Conservation (phyloP, 2,888 invertebrate species). For the Pterostichus niger region DNA sequence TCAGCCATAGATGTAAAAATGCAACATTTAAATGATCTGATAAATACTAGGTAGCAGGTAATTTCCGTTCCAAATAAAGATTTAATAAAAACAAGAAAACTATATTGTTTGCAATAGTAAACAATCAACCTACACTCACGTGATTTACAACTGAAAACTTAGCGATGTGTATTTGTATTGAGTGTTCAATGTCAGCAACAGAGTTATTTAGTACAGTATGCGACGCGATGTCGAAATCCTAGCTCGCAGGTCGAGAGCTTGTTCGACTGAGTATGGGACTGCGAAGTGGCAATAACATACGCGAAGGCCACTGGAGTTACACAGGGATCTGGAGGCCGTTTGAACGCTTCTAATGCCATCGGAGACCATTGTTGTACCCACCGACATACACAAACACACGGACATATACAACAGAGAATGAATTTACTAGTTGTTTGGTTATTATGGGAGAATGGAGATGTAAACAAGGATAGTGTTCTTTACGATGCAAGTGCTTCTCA, state of each 20-base stretch:
- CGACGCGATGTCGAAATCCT: conserved; percentile 9
- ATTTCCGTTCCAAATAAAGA: too few species aligned
- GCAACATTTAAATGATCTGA: too few species aligned
- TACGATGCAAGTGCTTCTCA: background rate
- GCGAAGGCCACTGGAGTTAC: conserved; percentile 62
- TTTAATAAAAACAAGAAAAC: background rate
- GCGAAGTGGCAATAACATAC: conserved; percentile 62
- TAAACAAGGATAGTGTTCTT: background rate
- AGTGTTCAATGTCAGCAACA: conserved; percentile 44
- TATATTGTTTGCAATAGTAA: background rate
- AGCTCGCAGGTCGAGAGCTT: conserved; percentile 35
- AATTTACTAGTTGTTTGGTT: too few species aligned
- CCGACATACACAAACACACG: background rate
- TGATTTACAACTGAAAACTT: too few species aligned
- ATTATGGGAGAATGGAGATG: background rate
- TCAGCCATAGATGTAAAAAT: too few species aligned
- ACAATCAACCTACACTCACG: background rate
- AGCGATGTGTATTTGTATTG: conserved; percentile 32
- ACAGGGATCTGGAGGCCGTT: conserved; percentile 20
- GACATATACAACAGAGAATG: too few species aligned
- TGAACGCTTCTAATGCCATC: conserved; percentile 32
- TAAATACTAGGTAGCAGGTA: too few species aligned
- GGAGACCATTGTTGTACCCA: conserved; percentile 15
- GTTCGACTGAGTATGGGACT: conserved; percentile 40
- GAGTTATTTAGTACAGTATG: conserved; percentile 56